Evolutionary conservation across 2,113 vertebrate species (phyloP), one percentile per base, ranked within the genome.

Genomic region (Nothobranchius kuhntae): DNA sequence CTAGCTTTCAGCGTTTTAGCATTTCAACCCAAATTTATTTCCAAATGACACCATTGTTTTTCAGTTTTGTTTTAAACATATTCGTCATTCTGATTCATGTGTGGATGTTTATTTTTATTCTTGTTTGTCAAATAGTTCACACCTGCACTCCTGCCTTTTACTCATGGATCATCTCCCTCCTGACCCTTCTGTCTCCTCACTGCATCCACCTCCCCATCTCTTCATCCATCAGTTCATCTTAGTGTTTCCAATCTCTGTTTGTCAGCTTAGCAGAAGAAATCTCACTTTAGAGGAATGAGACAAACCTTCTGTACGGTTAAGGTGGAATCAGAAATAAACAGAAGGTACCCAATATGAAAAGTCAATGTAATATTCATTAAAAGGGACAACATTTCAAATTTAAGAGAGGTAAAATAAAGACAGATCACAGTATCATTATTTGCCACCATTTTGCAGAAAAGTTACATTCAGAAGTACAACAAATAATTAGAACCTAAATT

Each of bases 151-250:
- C 44, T n/a, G 40, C 59, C 75, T 56, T 48, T 77, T 78, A 35
- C 61, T 82, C 82, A 67, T 70, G 84, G 86, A 69, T 84, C 79
- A 55, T 21, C 58, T 65, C 56, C 42, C 51, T 47, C 12, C 46
- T 55, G 57, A 64, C 77, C 56, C 50, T 60, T 9, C 7, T 13
- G 26, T 65, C 58, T 59, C 40, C 45, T 12, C n/a, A 13, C 46
- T 14, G 7, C 24, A 44, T 55, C 53, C 54, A 30, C 66, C 45
- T 38, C 38, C 9, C 38, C 38, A 40, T 9, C 38, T 40, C 30
- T 65, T 45, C 62, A 45, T 73, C 64, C 54, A 7, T 73, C 68
- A 55, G 14, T 63, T 56, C 52, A 61, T 73, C 65, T 55, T 14
- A 38, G 13, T 14, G 26, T 63, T 56, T 53, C 48, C 53, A 51